Evolutionary conservation across 2,113 vertebrate genomes (phyloP), one percentile per base, ranked within the genome.

Genomic region (Ictidomys tridecemlineatus): DNA sequence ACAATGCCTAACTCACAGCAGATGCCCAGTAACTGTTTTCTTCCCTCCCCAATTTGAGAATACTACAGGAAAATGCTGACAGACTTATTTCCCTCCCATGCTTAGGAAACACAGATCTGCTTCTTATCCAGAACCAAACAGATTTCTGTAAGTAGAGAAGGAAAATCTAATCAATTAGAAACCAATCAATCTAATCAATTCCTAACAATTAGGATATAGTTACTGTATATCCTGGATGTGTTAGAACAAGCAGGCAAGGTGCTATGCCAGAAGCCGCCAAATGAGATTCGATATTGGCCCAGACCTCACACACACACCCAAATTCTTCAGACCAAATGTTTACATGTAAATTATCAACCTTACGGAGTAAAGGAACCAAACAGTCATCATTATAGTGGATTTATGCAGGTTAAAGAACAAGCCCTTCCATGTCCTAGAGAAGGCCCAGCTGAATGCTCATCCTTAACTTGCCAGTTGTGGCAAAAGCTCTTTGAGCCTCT

Each of bases 181-280:
- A 69, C 42, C 85, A 85, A 85, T 30, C 30, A 56, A 89, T 91
- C 63, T 80, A 85, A 96, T 92, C 73, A 80, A 95, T 73, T 51
- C 22, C 56, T 53, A 92, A 83, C 72, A 86, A 76, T 72, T 69
- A 80, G 26, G 91, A 90, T 80, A 90, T 37, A 93, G 63, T 80
- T 83, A 85, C 73, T 58, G 22, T 79, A 67, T 32, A 77, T 24
- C 26, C 17, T 61, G 30, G 77, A 85, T 93, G 58, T 45, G 7
- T 58, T 78, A 92, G 76, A 83, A 87, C 30, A 70, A 94, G 70
- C 70, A 79, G 51, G 85, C 56, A 85, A 94, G 88, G 30, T 42
- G 28, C 63, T 34, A 6, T 39, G 77, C 51, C 77, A 65, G 32
- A 58, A 92, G 84, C 85, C 48, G 70, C 28, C 42, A 89, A 63